Conservation (phyloP, 2,888 invertebrate species). For the Sepioteuthis lessoniana region DNA sequence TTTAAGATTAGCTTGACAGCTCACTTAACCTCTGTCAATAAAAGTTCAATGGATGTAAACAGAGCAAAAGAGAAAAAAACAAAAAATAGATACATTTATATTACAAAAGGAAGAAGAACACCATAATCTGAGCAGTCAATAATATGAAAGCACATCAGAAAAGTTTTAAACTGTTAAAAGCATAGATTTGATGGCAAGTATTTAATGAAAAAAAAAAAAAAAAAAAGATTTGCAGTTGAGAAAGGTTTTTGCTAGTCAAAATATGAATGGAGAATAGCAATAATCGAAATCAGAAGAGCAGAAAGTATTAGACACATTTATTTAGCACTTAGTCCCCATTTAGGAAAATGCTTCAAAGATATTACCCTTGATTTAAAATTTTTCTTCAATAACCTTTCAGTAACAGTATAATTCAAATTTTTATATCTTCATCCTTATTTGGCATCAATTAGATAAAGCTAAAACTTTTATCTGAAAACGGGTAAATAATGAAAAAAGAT, state of each 20-base stretch:
- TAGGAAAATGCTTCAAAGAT: background rate
- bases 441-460: too few species aligned
- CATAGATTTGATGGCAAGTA: background rate
- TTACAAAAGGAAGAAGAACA: background rate
- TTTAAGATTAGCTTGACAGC: background rate
- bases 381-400: too few species aligned
- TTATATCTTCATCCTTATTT: too few species aligned
- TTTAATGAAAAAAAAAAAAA: background rate
- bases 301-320: background rate
- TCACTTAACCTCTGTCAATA: constrained; percentile 20
- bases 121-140: background rate
- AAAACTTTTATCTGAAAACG: too few species aligned
- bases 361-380: background rate
- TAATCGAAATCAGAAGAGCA: too few species aligned
- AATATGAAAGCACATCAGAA: constrained; percentile 1
- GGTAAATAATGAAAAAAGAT: too few species aligned
- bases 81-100: background rate
- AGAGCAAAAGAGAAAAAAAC: background rate
- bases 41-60: background rate
- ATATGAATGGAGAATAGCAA: background rate
- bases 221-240: background rate
- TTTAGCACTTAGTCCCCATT: background rate
- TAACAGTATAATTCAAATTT: too few species aligned
- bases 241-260: background rate
- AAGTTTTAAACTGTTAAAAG: background rate